A percentile compares a stretch with the other conserved stretches of the same genome.
phyloP scores from a whole-genome alignment of 1,140 invertebrate genomes.

The Atopsyche davidsoni region DNA sequence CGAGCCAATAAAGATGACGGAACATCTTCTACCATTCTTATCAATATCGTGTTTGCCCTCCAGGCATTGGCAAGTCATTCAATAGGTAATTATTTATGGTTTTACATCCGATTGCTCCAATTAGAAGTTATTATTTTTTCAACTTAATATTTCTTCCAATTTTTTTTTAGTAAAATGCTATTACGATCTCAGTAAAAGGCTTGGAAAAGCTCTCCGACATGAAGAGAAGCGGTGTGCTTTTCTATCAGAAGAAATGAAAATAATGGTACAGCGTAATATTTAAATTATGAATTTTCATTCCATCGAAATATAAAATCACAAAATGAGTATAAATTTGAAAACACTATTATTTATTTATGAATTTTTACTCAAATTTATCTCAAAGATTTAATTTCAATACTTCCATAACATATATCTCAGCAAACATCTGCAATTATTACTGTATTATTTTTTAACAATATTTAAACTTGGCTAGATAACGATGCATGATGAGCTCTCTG shows the following conservation, averaged over 20 bases:
- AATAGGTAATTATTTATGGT: slow-evolving; percentile 49
- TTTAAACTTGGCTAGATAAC: slow-evolving; percentile 49
- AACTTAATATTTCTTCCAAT: too few species aligned
- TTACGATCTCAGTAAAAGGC: slow-evolving; percentile 85
- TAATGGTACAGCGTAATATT: slow-evolving; percentile 65
- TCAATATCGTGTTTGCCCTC: slow-evolving; percentile 90
- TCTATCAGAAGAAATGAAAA: slow-evolving; percentile 82
- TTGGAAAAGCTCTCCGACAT: slow-evolving; percentile 82
- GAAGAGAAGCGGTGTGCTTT: slow-evolving; percentile 88
- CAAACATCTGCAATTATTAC: slow-evolving; percentile 4
- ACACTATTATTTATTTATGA: slow-evolving; percentile 4
- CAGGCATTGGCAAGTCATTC: slow-evolving; percentile 85
- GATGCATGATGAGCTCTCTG: slow-evolving; percentile 56
- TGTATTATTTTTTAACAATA: slow-evolving; percentile 6
- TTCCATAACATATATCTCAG: too few species aligned
- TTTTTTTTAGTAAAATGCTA: slow-evolving; percentile 75
- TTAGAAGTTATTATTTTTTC: too few species aligned
- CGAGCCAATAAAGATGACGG: slow-evolving; percentile 58
- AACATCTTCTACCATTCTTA: slow-evolving; percentile 65
- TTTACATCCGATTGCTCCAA: too few species aligned
- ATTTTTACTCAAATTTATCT: too few species aligned
- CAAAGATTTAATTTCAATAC: too few species aligned
- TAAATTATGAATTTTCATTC: slow-evolving; percentile 7
- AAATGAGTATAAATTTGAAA: too few species aligned
- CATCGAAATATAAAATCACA: slow-evolving; percentile 1